Evolutionary conservation across 2,888 invertebrate species (phyloP).

Genomic region (Drosophila nigricruria): DNA sequence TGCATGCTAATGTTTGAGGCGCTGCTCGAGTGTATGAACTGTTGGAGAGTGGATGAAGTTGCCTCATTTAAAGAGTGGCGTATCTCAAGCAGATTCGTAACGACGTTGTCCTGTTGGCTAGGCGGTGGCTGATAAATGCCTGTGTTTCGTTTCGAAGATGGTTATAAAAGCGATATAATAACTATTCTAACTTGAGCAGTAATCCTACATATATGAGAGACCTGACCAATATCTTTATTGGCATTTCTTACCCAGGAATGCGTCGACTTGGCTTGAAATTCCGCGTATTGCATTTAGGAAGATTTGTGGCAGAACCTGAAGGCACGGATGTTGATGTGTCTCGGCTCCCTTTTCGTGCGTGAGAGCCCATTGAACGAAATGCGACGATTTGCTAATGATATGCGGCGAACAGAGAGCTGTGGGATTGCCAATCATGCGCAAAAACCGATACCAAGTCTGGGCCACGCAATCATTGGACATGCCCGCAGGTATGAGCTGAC

Average conservation of each 20-base stretch:
- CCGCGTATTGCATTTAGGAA: conserved; percentile 97
- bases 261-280: conserved; percentile 96
- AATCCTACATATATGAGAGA: neutral
- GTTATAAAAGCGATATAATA: conserved; percentile 43
- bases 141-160: conserved; percentile 43
- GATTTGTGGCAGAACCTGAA: conserved; percentile 93
- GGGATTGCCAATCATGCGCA: conserved; percentile 97
- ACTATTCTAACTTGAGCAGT: conserved; percentile 24
- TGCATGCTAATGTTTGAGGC: conserved; percentile 67
- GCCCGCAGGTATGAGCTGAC: conserved; percentile 91
- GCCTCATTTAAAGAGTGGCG: conserved; percentile 84
- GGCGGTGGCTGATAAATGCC: conserved; percentile 83
- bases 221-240: neutral
- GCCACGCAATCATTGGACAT: conserved; percentile 96
- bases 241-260: conserved; percentile 92
- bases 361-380: conserved; percentile 91
- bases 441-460: conserved; percentile 97
- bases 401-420: conserved; percentile 95
- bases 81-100: conserved; percentile 84
- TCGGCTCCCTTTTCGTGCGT: conserved; percentile 91
- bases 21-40: conserved; percentile 74
- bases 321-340: conserved; percentile 96
- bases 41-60: conserved; percentile 75
- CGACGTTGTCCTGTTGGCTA: conserved; percentile 78
- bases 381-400: conserved; percentile 89